These are phyloP conservation scores for Athrips mouffetella DNA, from an alignment of 2,888 invertebrate species.

Conservation along the genomic window DNA sequence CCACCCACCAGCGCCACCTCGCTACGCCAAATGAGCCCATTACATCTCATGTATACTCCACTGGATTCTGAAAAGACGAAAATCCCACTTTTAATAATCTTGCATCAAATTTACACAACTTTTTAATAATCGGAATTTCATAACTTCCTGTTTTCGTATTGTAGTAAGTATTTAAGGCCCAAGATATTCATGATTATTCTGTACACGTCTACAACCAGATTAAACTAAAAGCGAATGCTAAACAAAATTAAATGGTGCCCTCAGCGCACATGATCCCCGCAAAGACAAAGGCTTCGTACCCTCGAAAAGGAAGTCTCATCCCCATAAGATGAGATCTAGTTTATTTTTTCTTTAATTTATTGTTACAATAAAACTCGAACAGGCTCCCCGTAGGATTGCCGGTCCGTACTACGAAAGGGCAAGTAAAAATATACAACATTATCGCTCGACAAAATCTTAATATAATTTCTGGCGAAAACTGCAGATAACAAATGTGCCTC, in stretches of 20 bases:
- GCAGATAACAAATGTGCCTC: slow-evolving; percentile 70
- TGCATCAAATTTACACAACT: neutral
- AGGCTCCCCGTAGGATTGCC: slow-evolving; percentile 48
- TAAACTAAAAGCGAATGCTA: slow-evolving; percentile 8
- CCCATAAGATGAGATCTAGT: slow-evolving; percentile 53
- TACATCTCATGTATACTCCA: slow-evolving; percentile 74
- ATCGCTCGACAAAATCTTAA: slow-evolving; percentile 69
- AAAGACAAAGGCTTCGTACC: slow-evolving; percentile 17
- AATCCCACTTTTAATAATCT: slow-evolving; percentile 18
- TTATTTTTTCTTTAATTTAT: slow-evolving; percentile 61
- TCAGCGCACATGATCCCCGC: slow-evolving; percentile 3
- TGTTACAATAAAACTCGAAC: slow-evolving; percentile 56
- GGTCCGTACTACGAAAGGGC: slow-evolving; percentile 42
- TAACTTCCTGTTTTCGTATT: neutral
- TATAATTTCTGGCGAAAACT: slow-evolving; percentile 71
- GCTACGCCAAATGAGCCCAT: slow-evolving; percentile 72
- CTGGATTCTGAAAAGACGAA: slow-evolving; percentile 57
- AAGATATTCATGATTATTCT: slow-evolving; percentile 3
- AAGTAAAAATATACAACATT: slow-evolving; percentile 66
- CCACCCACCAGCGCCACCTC: slow-evolving; percentile 74
- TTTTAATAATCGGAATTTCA: neutral
- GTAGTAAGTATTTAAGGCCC: slow-evolving; percentile 11
- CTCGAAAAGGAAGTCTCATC: slow-evolving; percentile 46
- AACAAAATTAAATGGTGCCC: slow-evolving; percentile 17
- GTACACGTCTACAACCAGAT: slow-evolving; percentile 10